phyloP scores from a whole-genome alignment of 2,113 vertebrate species.

The Grammomys surdaster region DNA sequence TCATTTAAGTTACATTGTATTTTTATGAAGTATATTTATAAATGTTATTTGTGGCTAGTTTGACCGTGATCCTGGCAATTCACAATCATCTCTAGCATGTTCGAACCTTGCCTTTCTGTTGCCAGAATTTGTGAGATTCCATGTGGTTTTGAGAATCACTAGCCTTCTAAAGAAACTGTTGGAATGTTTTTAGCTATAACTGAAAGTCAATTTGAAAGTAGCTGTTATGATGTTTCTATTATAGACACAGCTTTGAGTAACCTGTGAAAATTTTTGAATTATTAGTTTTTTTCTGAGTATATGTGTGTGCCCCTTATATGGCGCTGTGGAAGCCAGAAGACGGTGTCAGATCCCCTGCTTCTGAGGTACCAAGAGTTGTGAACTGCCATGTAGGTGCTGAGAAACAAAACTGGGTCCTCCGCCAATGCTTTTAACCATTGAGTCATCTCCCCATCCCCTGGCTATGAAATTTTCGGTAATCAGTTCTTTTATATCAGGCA shows the following conservation, averaged over 20 bases:
- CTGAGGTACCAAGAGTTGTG: neutral
- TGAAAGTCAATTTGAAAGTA: neutral
- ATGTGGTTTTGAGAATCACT: neutral
- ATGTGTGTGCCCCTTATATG: neutral
- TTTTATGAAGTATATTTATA: neutral
- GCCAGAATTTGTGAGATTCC: neutral
- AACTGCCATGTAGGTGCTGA: neutral
- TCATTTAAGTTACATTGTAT: neutral
- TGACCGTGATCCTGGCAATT: neutral
- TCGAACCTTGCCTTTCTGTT: neutral
- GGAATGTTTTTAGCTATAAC: neutral
- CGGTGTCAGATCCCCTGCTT: neutral
- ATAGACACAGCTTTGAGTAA: neutral
- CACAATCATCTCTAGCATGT: neutral
- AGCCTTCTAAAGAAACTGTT: conserved; percentile 9
- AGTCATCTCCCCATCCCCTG: neutral
- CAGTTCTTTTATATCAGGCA: neutral
- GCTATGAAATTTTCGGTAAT: neutral
- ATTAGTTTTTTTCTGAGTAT: neutral
- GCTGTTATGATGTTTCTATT: neutral
- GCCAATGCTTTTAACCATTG: neutral
- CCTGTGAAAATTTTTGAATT: neutral
- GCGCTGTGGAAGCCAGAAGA: neutral
- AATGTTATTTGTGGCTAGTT: neutral
- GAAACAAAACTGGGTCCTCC: neutral